Evolutionary conservation across 2,888 invertebrate genomes (phyloP), one percentile per base, ranked within the genome.

Genomic region (Mayetiola destructor): DNA sequence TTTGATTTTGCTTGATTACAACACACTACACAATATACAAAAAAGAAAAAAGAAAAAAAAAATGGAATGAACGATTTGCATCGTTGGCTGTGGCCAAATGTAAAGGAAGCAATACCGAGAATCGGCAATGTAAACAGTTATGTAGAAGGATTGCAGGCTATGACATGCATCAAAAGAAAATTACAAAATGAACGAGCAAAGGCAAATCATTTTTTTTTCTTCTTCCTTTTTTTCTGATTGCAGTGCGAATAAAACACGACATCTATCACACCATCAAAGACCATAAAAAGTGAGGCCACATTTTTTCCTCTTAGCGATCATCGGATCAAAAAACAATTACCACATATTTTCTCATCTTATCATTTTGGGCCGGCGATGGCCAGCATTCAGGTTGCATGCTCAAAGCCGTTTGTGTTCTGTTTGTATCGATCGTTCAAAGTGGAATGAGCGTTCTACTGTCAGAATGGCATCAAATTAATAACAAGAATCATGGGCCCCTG

Each of bases 301-400:
- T 32, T 32, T 23, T 6, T 3, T 27, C 29, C 48, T 48, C 14
- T 48, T 48, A 16, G 48, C 48, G 27, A 42, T 48, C n/a, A 48
- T 48, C 27, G n/a, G 48, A 48, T 48, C 48, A 48, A 48, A 48
- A 48, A 48, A 48, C 48, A 48, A 48, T 48, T 48, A 48, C 48
- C 48, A 48, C 27, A 48, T 48, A 27, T n/a, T 48, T 48, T 48
- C 21, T 40, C 20, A 40, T 40, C 6, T 40, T 23, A 40, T 48
- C 48, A 27, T n/a, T n/a, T n/a, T n/a, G n/a, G n/a, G n/a, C n/a
- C n/a, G n/a, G n/a, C n/a, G n/a, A n/a, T n/a, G n/a, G n/a, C n/a
- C n/a, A n/a, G n/a, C n/a, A n/a, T n/a, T n/a, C n/a, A n/a, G n/a
- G n/a, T n/a, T n/a, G n/a, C n/a, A n/a, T n/a, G n/a, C n/a, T n/a